Evolutionary conservation across 2,888 invertebrate genomes (phyloP).

Genomic region (Drosophila demipolita): DNA sequence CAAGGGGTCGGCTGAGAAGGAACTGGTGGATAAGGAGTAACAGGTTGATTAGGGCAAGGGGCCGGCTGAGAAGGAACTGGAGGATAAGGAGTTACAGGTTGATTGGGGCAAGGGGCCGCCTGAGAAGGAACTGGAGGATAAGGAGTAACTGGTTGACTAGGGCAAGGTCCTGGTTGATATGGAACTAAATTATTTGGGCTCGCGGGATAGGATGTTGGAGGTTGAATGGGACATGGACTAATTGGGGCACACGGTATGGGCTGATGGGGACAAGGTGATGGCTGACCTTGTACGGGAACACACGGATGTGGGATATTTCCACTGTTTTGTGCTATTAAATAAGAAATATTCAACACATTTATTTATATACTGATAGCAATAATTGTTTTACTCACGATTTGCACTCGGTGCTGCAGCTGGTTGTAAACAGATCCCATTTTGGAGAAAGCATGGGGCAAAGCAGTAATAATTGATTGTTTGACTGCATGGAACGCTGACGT

Average conservation of each 20-base stretch:
- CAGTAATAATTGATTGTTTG: conserved; percentile 17
- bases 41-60: not conserved
- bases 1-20: conserved; percentile 7
- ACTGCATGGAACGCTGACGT: conserved; percentile 19
- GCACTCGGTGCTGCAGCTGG: conserved; percentile 1
- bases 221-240: conserved; percentile 4
- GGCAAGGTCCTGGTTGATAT: conserved; percentile 15
- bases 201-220: conserved; percentile 16
- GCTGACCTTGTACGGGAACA: conserved; percentile 1
- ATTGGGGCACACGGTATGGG: conserved; percentile 1
- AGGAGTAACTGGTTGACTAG: conserved; percentile 5
- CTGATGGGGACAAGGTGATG: conserved; percentile 10
- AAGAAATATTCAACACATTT: not conserved
- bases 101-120: conserved; percentile 20
- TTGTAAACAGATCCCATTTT: conserved; percentile 46
- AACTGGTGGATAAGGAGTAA: conserved; percentile 11
- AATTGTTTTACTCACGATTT: conserved; percentile 36
- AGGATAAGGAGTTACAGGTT: conserved; percentile 10
- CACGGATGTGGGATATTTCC: not conserved
- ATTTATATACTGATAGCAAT: not conserved
- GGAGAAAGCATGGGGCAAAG: conserved; percentile 32
- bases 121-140: conserved; percentile 3
- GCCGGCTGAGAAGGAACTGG: not conserved
- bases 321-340: not conserved
- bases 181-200: conserved; percentile 8